phyloP scores from a whole-genome alignment of 2,113 vertebrate species.

The Chascanopsetta lugubris region DNA sequence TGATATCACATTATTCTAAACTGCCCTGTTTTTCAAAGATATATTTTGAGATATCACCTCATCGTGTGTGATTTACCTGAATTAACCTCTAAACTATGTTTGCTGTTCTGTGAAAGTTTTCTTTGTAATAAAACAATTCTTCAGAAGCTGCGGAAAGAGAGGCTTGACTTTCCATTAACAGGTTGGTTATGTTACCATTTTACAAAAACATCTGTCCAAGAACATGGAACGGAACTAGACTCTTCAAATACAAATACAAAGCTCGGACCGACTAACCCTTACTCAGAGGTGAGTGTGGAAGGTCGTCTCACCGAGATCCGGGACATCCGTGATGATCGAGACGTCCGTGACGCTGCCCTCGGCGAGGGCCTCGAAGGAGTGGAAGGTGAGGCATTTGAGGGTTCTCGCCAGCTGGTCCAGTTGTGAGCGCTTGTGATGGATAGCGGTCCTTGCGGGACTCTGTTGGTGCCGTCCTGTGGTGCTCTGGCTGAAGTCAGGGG shows the following conservation, averaged over 20 bases:
- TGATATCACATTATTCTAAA: slow-evolving; percentile 79
- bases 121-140: slow-evolving; percentile 87
- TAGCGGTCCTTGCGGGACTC: too few species aligned
- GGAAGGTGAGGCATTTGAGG: too few species aligned
- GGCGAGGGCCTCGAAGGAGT: too few species aligned
- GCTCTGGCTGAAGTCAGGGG: too few species aligned
- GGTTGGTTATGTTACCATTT: not conserved
- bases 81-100: slow-evolving; percentile 82
- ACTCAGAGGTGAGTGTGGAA: too few species aligned
- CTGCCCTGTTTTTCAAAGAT: slow-evolving; percentile 84
- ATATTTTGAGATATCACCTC: slow-evolving; percentile 85
- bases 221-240: slow-evolving; percentile 24
- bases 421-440: too few species aligned
- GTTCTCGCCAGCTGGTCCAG: too few species aligned
- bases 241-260: not conserved
- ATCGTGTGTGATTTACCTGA: slow-evolving; percentile 84
- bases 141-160: slow-evolving; percentile 55
- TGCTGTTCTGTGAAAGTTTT: slow-evolving; percentile 85
- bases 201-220: not conserved
- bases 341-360: too few species aligned
- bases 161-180: slow-evolving; percentile 32
- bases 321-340: too few species aligned
- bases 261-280: not conserved
- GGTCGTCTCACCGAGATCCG: too few species aligned
- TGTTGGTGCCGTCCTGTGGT: too few species aligned